Percentiles rank a stretch among this genome's conserved stretches.
Evolutionary conservation across 1,140 invertebrate genomes (phyloP).

Genomic region (Bombus sylvicola): DNA sequence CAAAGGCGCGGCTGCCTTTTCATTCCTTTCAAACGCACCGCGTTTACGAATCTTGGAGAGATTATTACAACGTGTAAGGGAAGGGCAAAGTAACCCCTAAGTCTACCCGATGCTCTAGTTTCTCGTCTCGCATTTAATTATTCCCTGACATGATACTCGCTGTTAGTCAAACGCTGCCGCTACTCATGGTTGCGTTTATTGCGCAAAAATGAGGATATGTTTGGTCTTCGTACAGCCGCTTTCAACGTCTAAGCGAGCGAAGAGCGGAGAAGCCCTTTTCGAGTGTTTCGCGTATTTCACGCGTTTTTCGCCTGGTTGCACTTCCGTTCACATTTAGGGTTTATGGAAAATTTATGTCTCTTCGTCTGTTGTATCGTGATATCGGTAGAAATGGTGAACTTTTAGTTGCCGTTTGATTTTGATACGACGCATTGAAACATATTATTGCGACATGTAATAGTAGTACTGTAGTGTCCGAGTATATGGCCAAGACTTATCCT

Average conservation of each 20-base stretch:
- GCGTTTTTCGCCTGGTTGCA: no score
- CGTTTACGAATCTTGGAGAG: slow-evolving; percentile 51
- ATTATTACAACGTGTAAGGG: slow-evolving; percentile 58
- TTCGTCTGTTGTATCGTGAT: no score
- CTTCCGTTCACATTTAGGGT: no score
- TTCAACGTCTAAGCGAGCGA: neutral
- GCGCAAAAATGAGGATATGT: slow-evolving; percentile 2
- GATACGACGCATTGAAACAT: no score
- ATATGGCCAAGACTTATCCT: no score
- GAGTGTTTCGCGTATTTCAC: no score
- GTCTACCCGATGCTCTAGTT: slow-evolving; percentile 58
- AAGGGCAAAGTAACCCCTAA: slow-evolving; percentile 54
- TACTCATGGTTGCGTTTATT: slow-evolving; percentile 30
- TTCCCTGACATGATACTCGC: slow-evolving; percentile 42
- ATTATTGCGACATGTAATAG: no score
- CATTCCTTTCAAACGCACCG: slow-evolving; percentile 18
- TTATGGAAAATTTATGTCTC: no score
- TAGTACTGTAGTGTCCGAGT: no score
- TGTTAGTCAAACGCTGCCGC: slow-evolving; percentile 27
- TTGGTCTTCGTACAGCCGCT: neutral
- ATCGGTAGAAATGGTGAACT: no score
- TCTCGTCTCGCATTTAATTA: slow-evolving; percentile 60
- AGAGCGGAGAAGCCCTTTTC: no score
- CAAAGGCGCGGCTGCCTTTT: neutral
- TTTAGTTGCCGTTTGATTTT: no score